Conservation (phyloP, 1,140 invertebrate genomes). For the Polypedilum pembai region DNA sequence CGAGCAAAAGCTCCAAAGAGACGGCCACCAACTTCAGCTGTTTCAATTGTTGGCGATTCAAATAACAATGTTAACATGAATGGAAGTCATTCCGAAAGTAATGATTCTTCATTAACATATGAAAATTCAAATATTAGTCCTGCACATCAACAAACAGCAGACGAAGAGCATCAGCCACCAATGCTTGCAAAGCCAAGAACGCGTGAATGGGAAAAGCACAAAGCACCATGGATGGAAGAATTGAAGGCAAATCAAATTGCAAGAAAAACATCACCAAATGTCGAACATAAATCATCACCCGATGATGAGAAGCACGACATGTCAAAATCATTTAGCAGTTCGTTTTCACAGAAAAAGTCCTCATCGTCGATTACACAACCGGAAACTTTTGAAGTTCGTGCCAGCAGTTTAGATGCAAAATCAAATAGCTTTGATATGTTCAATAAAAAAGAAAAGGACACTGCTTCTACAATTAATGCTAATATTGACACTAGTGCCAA, state of each 20-base stretch:
- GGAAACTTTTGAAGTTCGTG: constrained; percentile 26
- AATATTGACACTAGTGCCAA: constrained; percentile 2
- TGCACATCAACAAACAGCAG: constrained; percentile 24
- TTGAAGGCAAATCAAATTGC: constrained; percentile 55
- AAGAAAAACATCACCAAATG: constrained; percentile 47
- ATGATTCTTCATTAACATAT: constrained; percentile 6
- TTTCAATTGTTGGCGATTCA: constrained; percentile 40
- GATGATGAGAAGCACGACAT: constrained; percentile 31
- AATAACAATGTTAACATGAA: constrained; percentile 40
- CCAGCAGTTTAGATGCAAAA: constrained; percentile 29
- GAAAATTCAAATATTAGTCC: background rate
- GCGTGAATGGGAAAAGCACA: constrained; percentile 53
- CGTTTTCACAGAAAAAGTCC: constrained; percentile 27
- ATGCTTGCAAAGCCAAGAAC: constrained; percentile 48
- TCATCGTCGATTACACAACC: background rate
- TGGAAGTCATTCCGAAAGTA: constrained; percentile 29
- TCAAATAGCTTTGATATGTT: constrained; percentile 23
- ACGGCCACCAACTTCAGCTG: constrained; percentile 48
- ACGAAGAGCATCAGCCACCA: constrained; percentile 36
- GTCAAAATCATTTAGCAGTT: constrained; percentile 31
- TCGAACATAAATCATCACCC: constrained; percentile 37
- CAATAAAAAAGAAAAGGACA: background rate
- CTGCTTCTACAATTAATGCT: background rate
- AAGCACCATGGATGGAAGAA: constrained; percentile 60
- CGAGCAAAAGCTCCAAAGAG: constrained; percentile 51